Evolutionary conservation across 2,113 vertebrate genomes (phyloP), one percentile per base, ranked within the genome.

Genomic region (Myanophis thanlyinensis): DNA sequence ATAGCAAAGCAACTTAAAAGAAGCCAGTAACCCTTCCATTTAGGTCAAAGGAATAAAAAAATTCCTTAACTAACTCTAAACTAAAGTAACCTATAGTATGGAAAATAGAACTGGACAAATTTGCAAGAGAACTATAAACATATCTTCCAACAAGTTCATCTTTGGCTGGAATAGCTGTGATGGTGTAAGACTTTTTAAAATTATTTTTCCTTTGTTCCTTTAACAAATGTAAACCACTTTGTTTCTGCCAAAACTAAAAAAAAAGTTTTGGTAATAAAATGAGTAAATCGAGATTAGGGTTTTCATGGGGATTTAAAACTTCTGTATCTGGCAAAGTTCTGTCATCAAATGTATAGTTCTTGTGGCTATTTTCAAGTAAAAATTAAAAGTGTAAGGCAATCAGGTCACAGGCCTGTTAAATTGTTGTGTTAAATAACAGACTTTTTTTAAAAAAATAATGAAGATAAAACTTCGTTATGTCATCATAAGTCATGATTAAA

Each of bases 361-460:
- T 40, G 49, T 52, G 46, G 47, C 48, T 51, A 59, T 59, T 87
- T 88, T 67, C 44, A 51, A 92, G 8, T 27, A 88, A 59, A 52
- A 52, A 51, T 87, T 73, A 92, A 40, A 25, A 30, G 44, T 49
- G 27, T 59, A 13, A 56, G 27, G 52, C 52, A 30, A 91, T n/a
- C 9, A 12, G 35, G 20, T 30, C n/a, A 22, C 18, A 51, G 25
- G 7, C 49, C 23, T 53, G 12, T 52, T 23, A 85, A 59, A 56
- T 30, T 22, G 8, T 13, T 3, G 12, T 18, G 40, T 84, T 40
- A 44, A 53, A 44, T 49, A 56, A 84, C 91, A 53, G 18, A 46
- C 93, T 87, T 92, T 6, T 94, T 91, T 93, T 59, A 9, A 10
- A 93, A 9, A 10, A 93, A 91, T 20, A 5, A 85, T 40, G 18